These are phyloP conservation scores for Drosophila ohnishii DNA, from an alignment of 1,140 invertebrate species.

Conservation along the genomic window DNA sequence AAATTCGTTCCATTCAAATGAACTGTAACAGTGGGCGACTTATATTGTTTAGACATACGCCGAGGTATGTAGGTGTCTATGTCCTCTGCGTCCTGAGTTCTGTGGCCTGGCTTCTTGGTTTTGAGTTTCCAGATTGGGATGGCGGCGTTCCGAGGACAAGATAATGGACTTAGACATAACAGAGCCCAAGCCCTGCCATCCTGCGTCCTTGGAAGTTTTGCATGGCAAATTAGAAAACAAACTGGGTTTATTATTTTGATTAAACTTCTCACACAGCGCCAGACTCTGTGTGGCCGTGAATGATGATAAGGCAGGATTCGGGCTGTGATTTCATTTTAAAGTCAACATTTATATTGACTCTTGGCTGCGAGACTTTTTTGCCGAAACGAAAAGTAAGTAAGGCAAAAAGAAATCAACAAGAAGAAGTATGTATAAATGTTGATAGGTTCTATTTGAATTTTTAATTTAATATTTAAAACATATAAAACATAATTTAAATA, in stretches of 20 bases:
- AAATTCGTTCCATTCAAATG: conserved; percentile 44
- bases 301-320: conserved; percentile 43
- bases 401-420: not conserved
- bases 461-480: not conserved
- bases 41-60: conserved; percentile 43
- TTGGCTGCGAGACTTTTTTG: not conserved
- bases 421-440: not conserved
- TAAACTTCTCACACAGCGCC: conserved; percentile 51
- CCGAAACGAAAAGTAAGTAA: not conserved
- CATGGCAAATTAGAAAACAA: conserved; percentile 61
- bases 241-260: conserved; percentile 60
- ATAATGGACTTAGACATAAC: conserved; percentile 58
- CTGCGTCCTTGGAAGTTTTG: conserved; percentile 52
- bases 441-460: not conserved
- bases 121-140: conserved; percentile 2
- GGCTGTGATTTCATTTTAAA: conserved; percentile 26
- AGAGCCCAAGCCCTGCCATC: not conserved
- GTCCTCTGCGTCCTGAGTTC: not conserved
- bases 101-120: conserved; percentile 6
- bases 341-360: conserved; percentile 15
- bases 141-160: conserved; percentile 16
- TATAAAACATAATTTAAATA: not conserved
- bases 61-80: conserved; percentile 22
- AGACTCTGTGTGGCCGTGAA: conserved; percentile 41
- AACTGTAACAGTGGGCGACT: conserved; percentile 44